A percentile compares a stretch with the other conserved stretches of the same genome.
These are phyloP conservation scores for Oplegnathus fasciatus DNA, from an alignment of 2,113 vertebrate genomes.

Conservation along the genomic window DNA sequence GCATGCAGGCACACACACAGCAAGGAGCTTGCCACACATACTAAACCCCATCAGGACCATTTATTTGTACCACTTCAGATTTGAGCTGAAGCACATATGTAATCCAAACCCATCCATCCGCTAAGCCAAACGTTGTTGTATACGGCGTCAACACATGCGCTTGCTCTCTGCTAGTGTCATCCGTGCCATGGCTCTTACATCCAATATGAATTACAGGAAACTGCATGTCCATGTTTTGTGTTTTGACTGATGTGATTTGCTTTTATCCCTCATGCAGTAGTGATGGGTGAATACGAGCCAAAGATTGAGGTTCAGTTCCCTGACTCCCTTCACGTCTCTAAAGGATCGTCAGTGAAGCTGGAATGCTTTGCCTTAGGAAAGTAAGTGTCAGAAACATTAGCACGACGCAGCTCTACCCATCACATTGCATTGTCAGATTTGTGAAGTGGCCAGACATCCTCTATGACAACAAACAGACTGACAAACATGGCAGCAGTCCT, in stretches of 20 bases:
- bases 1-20: conserved; percentile 28
- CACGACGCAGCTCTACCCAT: neutral
- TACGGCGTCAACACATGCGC: neutral
- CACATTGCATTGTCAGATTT: neutral
- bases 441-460: neutral
- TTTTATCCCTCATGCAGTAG: conserved; percentile 81
- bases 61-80: conserved; percentile 57
- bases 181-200: neutral
- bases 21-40: conserved; percentile 34
- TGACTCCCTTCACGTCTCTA: conserved; percentile 83
- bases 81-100: conserved; percentile 58
- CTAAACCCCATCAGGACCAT: conserved; percentile 50
- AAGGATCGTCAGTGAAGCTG: conserved; percentile 90
- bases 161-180: conserved; percentile 30
- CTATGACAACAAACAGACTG: conserved; percentile 33
- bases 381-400: conserved; percentile 83
- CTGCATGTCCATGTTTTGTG: conserved; percentile 25
- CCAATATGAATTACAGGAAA: conserved; percentile 29
- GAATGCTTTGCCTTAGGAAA: conserved; percentile 95
- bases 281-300: conserved; percentile 94
- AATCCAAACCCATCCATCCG: conserved; percentile 67
- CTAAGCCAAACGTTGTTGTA: conserved; percentile 41
- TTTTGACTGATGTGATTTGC: conserved; percentile 48
- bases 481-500: conserved; percentile 28
- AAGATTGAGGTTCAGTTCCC: conserved; percentile 93